Evolutionary conservation across 2,888 invertebrate species (phyloP).

Genomic region (Strigamia crassipes): DNA sequence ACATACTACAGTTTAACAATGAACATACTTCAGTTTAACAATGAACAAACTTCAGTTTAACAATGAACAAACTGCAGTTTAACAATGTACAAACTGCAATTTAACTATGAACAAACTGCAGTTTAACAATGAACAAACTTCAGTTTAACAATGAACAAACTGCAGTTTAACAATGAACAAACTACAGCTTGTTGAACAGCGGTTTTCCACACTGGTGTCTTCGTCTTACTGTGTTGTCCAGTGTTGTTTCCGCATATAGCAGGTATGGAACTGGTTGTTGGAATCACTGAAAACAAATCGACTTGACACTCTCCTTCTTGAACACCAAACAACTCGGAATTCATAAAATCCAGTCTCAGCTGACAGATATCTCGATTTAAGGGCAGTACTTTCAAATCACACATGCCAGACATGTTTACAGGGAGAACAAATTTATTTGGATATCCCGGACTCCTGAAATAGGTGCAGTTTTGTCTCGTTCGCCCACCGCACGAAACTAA

Average conservation of each 20-base stretch:
- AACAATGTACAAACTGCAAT: no score
- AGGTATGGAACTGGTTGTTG: conserved; percentile 52
- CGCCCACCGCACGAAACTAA: not conserved
- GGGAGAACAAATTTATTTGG: conserved; percentile 8
- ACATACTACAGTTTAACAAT: no score
- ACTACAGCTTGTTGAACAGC: no score
- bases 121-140: not conserved
- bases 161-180: no score
- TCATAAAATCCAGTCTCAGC: conserved; percentile 53
- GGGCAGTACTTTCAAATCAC: not conserved
- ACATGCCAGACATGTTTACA: conserved; percentile 2
- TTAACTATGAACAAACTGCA: not conserved
- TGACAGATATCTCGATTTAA: not conserved
- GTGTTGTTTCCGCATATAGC: conserved; percentile 55
- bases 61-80: not conserved
- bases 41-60: not conserved
- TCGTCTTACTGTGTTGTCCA: conserved; percentile 54
- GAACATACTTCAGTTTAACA: not conserved
- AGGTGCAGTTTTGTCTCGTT: conserved; percentile 16
- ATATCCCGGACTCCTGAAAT: conserved; percentile 18
- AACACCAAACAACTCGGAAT: conserved; percentile 54
- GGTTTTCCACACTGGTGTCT: no score
- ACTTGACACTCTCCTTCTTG: conserved; percentile 54
- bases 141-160: no score
- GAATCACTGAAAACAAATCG: conserved; percentile 53